phyloP scores from a whole-genome alignment of 2,888 invertebrate genomes.

The Aporophyla lueneburgensis region DNA sequence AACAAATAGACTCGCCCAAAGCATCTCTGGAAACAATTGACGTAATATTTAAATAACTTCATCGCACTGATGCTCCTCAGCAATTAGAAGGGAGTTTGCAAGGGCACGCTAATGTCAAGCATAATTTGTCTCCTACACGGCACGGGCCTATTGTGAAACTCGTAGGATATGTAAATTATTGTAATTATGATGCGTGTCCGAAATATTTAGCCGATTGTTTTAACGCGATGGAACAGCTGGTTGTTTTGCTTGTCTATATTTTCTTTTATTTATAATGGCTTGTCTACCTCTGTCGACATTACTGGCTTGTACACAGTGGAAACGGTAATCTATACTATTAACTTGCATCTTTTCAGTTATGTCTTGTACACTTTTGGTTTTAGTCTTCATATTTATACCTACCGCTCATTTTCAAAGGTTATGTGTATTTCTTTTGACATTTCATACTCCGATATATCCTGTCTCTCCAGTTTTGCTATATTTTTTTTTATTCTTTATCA shows the following conservation, averaged over 20 bases:
- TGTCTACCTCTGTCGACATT: background rate
- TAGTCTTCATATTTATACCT: background rate
- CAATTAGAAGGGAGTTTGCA: constrained; percentile 65
- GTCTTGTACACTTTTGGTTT: background rate
- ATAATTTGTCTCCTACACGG: constrained; percentile 86
- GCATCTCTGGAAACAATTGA: constrained; percentile 45
- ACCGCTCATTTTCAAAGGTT: background rate
- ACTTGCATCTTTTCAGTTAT: background rate
- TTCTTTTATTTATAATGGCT: background rate
- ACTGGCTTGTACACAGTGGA: background rate
- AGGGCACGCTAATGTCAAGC: constrained; percentile 73
- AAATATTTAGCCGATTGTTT: constrained; percentile 69
- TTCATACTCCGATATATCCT: background rate
- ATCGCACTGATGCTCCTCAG: constrained; percentile 46
- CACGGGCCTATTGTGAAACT: constrained; percentile 76
- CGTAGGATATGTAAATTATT: constrained; percentile 75
- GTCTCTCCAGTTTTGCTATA: background rate
- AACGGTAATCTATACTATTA: background rate
- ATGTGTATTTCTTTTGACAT: background rate
- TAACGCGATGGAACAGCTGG: constrained; percentile 36
- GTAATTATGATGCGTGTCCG: constrained; percentile 74
- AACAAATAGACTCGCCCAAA: constrained; percentile 21
- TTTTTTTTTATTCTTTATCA: background rate
- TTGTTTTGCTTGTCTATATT: constrained; percentile 1
- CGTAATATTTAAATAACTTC: constrained; percentile 42